A percentile compares a stretch with the other conserved stretches of the same genome.
These are phyloP conservation scores for Apamea crenata DNA, from an alignment of 2,888 invertebrate genomes.

Conservation along the genomic window DNA sequence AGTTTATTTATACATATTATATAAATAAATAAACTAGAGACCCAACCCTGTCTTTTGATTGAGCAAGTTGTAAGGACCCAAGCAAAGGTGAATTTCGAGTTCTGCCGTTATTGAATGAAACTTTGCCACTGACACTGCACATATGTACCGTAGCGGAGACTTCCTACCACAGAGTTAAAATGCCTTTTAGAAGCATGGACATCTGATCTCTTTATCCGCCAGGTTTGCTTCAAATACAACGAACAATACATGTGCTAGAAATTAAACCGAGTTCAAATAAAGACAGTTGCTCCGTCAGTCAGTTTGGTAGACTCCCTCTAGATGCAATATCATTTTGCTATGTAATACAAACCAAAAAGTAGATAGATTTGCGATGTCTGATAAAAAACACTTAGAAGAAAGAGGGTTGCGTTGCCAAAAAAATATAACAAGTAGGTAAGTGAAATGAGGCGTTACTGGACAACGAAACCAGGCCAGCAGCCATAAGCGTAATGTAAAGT, in stretches of 20 bases:
- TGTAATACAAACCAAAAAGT: background rate
- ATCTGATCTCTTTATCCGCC: background rate
- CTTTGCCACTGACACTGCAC: background rate
- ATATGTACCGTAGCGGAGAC: background rate
- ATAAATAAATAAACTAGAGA: no score
- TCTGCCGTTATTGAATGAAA: background rate
- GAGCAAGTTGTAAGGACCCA: background rate
- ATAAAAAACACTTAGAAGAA: background rate
- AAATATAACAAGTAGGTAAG: constrained; percentile 17
- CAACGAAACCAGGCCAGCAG: constrained; percentile 27
- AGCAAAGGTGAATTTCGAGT: background rate
- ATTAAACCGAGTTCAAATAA: background rate
- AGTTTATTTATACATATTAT: no score
- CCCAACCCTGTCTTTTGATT: no score
- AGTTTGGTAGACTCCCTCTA: background rate
- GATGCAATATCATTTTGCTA: background rate
- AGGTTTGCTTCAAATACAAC: background rate
- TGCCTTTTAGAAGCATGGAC: background rate
- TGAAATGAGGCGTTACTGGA: constrained; percentile 29
- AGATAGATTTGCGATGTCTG: background rate
- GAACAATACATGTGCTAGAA: background rate
- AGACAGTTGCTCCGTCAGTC: background rate
- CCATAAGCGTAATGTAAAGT: constrained; percentile 26
- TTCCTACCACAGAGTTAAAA: background rate
- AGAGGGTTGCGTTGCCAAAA: constrained; percentile 25